Evolutionary conservation across 2,797 vertebrate genomes (phyloP), one percentile per base, ranked within the genome.

Genomic region (Leuciscus waleckii): DNA sequence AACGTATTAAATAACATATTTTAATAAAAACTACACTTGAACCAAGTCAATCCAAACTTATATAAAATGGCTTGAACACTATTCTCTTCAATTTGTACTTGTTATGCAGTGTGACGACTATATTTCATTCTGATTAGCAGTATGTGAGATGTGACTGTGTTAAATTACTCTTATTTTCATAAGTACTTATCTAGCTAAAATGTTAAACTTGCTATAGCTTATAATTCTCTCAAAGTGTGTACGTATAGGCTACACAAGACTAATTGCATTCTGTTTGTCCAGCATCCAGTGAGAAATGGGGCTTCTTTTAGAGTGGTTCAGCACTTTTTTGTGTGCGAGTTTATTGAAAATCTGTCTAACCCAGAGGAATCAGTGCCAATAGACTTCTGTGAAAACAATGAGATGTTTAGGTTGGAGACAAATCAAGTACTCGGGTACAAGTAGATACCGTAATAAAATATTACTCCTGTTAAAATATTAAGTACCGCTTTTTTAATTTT

Each of bases 341-440:
- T 82, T 74, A 74, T 46, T 74, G 68, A 65, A 75, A 83, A 83
- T 39, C 14, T 75, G 41, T 83, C 56, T 67, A 26, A 67, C 58
- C 23, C 58, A 3, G 14, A 49, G 58, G 21, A 65, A 63, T 58
- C 54, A 37, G 11, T 67, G 43, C 21, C 43, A 26, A 54, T n/a
- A 49, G 6, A 61, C 37, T 19, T 65, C 26, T 65, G 77, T 79
- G 41, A 26, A 65, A 70, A 32, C 35, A 29, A 14, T 37, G n/a
- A 56, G 54, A 56, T 14, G 56, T 82, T 82, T 58, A 82, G 17
- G 35, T 17, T 51, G n/a, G 16, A 41, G 23, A 17, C 4, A 49
- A 49, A 46, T 32, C 16, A 74, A 74, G 4, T 19, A 73, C 26
- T 29, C 5, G 8, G 29, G 16, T 41, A 39, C 26, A 71, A 71